A percentile compares a stretch with the other conserved stretches of the same genome.
Conservation (phyloP, 1,140 invertebrate genomes). For the Leptonema lineaticorne region DNA sequence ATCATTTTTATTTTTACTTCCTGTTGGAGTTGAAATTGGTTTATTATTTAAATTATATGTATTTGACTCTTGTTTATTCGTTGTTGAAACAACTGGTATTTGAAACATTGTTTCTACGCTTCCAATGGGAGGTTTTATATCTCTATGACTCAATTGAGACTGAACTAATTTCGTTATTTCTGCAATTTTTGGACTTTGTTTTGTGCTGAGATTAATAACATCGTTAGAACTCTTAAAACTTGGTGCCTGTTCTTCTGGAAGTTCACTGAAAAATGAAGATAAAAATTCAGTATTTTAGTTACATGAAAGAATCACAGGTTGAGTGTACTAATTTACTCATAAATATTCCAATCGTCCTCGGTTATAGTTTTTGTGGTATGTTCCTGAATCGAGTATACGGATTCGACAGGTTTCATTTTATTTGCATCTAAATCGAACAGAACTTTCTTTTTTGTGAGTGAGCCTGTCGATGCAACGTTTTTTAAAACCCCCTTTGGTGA, state of each 20-base stretch:
- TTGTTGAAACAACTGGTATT: too few species aligned
- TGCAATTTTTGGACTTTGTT: constrained; percentile 50
- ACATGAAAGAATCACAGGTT: not conserved
- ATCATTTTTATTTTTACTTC: constrained; percentile 45
- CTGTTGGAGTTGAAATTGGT: constrained; percentile 45
- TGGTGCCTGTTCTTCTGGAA: not conserved
- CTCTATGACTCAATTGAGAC: constrained; percentile 49
- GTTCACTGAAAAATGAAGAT: constrained; percentile 9
- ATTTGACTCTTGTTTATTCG: constrained; percentile 38
- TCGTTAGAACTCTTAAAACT: not conserved
- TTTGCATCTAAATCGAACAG: constrained; percentile 60
- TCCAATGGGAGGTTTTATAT: constrained; percentile 46
- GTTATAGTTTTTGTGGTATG: constrained; percentile 48
- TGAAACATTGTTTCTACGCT: constrained; percentile 50
- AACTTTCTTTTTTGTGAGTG: constrained; percentile 61
- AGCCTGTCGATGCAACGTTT: constrained; percentile 54
- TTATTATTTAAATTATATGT: constrained; percentile 7
- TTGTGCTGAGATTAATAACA: constrained; percentile 31
- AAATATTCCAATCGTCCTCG: constrained; percentile 56
- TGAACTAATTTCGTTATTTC: constrained; percentile 52
- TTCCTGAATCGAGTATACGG: constrained; percentile 30
- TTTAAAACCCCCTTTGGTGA: constrained; percentile 60
- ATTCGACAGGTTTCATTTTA: constrained; percentile 54
- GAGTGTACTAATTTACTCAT: constrained; percentile 48
- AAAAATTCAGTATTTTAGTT: too few species aligned